Base-by-base conservation (phyloP, 1,140 invertebrate species). In the Mycetomoellerius zeteki region DNA sequence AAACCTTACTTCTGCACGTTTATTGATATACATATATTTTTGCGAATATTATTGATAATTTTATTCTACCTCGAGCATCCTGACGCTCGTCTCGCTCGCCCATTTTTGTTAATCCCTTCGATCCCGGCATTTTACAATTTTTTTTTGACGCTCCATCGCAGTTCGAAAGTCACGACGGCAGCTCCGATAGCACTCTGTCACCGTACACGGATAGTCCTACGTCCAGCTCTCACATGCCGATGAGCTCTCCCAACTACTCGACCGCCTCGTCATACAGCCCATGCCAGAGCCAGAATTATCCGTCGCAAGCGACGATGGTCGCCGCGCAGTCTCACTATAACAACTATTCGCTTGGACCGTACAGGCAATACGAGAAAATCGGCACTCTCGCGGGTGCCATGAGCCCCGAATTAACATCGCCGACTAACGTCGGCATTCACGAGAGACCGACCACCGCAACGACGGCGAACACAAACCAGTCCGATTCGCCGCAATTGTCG, bases 171-270 rank as follows among this genome's bases (percentile, higher is more conserved):
- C 90, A 93, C 52, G 93, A 93, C 69, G 93, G 91, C 86, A 94
- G 94, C 76, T 94, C 94, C 30, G 93, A 94, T 84, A 94, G 93
- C 85, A 94, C 94, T 4, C 69, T 94, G 37, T 94, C 94, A 12
- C 94, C 93, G 33, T 92, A 94, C 87, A 92, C 92, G 71, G 93
- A 94, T 50, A 94, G 93, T 81, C 90, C 92, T 8, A 92, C 89
- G n/a, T 94, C 92, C 27, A 91, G 89, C 50, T 92, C 92, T 6
- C 90, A 94, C 24, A 33, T 93, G 21, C 88, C 92, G 14, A 91
- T 92, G 87, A 93, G 92, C 50, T 93, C 92, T 52, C 92, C 93
- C 16, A 94, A 93, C 76, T 93, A 93, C 43, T 94, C 94, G 6
- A 93, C 90, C 33, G 94, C 93, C 54, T 93, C 93, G 12, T 90